Base-by-base conservation (phyloP, 2,113 vertebrate genomes). In the Syngnathus typhle region DNA sequence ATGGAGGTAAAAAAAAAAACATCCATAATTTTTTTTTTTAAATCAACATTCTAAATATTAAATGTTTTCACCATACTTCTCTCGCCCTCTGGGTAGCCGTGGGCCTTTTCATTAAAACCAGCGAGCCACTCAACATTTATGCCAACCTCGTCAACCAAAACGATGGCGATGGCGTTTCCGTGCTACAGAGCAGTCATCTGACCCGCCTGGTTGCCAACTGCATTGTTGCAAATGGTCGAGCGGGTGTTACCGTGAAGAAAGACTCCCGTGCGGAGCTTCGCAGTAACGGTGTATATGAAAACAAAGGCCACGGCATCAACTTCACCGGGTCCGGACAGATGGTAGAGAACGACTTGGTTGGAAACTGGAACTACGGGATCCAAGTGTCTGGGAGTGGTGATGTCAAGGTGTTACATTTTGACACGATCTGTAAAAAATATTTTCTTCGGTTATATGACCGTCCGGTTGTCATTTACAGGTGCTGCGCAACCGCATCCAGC, bases 281-380 rank as follows among this genome's bases (percentile, higher is more conserved):
- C 0, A 94, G 94, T 51, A 98, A 97, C 0, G 94, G 95, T 32
- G 88, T 96, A 78, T 96, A 97, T 16, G 88, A 92, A 81, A 96
- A 96, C 86, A 76, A 86, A 11, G 91, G 93, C 72, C 92, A 93
- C 0, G 94, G 93, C 4, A 67, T 95, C 55, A 70, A 89, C 73
- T 95, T 91, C 72, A 87, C 87, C 23, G 92, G 94, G 0, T 92
- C 91, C 7, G 93, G 93, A n/a, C 39, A 91, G n/a, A 87, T 96
- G 19, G 62, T 88, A 0, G 95, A 98, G 82, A 98, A 97, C 0
- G 95, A 96, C 70, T 91, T 96, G 60, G 87, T 95, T 0, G 93
- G 93, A 75, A 96, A 96, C 83, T 84, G 88, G 3, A 87, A 91
- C 18, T 90, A 89, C 9, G 94, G 94, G 38, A 89, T 98, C 46